Conservation (phyloP, 1,140 invertebrate species). For the Trichomalopsis sarcophagae region DNA sequence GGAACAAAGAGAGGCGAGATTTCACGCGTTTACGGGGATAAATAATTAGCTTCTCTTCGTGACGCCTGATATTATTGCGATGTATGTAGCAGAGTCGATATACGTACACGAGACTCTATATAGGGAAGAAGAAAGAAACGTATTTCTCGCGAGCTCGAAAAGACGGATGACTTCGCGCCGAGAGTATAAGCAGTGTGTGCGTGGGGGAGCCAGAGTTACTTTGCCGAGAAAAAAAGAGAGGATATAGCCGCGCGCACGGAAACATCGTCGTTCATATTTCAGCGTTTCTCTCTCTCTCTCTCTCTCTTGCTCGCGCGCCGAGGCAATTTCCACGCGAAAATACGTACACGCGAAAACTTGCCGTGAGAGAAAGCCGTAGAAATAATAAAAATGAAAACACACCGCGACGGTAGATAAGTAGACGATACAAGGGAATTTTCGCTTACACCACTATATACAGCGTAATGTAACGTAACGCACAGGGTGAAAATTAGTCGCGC, state of each 20-base stretch:
- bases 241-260: not conserved
- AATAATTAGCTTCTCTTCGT: not conserved
- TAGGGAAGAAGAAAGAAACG: not conserved
- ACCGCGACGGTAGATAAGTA: slow-evolving; percentile 12
- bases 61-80: not conserved
- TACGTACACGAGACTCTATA: not conserved
- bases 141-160: not conserved
- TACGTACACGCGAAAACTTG: slow-evolving; percentile 26
- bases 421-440: not conserved
- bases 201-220: not conserved
- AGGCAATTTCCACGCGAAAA: slow-evolving; percentile 28
- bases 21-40: not conserved
- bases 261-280: slow-evolving; percentile 40
- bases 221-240: not conserved
- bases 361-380: not conserved
- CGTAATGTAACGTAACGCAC: too few species aligned
- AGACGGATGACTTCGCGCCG: not conserved
- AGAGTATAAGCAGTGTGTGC: not conserved
- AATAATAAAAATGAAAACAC: slow-evolving; percentile 6
- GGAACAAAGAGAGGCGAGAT: not conserved
- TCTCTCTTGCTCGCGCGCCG: not conserved
- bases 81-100: too few species aligned
- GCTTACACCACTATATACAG: too few species aligned
- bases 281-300: slow-evolving; percentile 1
- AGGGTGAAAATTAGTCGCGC: too few species aligned